A percentile compares a stretch with the other conserved stretches of the same genome.
Evolutionary conservation across 2,888 invertebrate genomes (phyloP).

Genomic region (Mantis religiosa): DNA sequence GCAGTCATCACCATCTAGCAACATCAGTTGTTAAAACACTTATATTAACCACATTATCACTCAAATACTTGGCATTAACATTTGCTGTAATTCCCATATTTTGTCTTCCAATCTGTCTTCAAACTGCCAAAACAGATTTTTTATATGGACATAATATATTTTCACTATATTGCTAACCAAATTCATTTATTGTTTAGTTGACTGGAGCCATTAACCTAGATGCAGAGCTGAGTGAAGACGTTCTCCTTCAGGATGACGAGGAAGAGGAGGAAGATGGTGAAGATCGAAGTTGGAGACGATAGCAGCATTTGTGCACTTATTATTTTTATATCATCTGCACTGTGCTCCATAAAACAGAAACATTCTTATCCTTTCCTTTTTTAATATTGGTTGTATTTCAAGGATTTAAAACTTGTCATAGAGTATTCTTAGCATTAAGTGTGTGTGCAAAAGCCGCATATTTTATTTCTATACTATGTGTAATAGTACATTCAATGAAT

Average conservation of each 20-base stretch:
- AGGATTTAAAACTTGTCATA: neutral
- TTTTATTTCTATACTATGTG: neutral
- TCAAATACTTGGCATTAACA: no score
- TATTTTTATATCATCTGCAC: neutral
- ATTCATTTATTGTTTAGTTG: slow-evolving; percentile 14
- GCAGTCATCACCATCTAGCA: no score
- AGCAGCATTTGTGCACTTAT: slow-evolving; percentile 41
- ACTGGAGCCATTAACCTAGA: slow-evolving; percentile 35
- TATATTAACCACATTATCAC: no score
- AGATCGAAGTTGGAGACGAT: slow-evolving; percentile 88
- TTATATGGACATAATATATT: neutral
- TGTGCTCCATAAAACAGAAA: neutral
- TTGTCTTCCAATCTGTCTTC: no score
- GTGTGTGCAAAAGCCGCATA: neutral
- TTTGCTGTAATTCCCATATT: no score
- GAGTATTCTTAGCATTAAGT: neutral
- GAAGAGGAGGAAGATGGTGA: slow-evolving; percentile 82
- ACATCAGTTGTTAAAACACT: no score
- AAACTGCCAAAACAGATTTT: neutral
- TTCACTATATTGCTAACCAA: neutral
- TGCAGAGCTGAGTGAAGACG: slow-evolving; percentile 54
- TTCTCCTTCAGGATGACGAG: slow-evolving; percentile 73
- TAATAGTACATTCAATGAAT: neutral
- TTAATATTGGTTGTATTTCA: neutral
- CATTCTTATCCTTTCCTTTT: neutral